phyloP scores from a whole-genome alignment of 2,888 invertebrate genomes.

The Xylota segnis region DNA sequence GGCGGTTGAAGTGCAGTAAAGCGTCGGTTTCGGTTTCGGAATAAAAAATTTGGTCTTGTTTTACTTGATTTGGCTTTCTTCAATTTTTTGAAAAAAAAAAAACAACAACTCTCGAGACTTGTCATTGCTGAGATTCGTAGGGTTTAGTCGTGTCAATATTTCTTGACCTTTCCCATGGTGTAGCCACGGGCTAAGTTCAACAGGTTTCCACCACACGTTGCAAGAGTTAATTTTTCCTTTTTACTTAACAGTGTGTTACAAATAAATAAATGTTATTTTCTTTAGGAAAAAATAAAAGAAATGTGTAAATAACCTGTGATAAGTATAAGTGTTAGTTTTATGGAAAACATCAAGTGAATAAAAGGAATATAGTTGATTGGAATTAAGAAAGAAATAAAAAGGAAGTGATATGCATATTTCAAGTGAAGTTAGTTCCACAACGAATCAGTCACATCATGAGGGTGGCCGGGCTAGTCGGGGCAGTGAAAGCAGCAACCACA shows the following conservation, averaged over 20 bases:
- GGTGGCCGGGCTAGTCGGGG: constrained; percentile 77
- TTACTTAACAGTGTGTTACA: not conserved
- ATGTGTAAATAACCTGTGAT: constrained; percentile 62
- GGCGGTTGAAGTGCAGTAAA: constrained; percentile 12
- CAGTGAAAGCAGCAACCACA: constrained; percentile 77
- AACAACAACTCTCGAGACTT: not conserved
- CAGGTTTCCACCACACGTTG: constrained; percentile 62
- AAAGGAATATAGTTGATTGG: constrained; percentile 2
- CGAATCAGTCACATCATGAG: constrained; percentile 86
- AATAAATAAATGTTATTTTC: constrained; percentile 5
- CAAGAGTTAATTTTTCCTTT: constrained; percentile 24
- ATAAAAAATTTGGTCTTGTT: not conserved
- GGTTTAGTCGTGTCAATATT: not conserved
- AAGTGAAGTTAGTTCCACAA: constrained; percentile 91
- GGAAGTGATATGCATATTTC: constrained; percentile 89
- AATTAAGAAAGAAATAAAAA: constrained; percentile 34
- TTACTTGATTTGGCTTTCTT: not conserved
- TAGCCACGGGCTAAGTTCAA: constrained; percentile 33
- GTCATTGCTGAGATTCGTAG: too few relatives aligned
- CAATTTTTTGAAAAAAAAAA: not conserved
- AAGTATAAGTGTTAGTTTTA: constrained; percentile 41
- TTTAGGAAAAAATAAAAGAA: constrained; percentile 26
- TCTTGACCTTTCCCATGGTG: not conserved
- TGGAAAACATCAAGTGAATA: constrained; percentile 28
- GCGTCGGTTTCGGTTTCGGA: not conserved